Evolutionary conservation across 2,888 invertebrate species (phyloP), one percentile per base, ranked within the genome.

Genomic region (Lepetodrilus schrolli): DNA sequence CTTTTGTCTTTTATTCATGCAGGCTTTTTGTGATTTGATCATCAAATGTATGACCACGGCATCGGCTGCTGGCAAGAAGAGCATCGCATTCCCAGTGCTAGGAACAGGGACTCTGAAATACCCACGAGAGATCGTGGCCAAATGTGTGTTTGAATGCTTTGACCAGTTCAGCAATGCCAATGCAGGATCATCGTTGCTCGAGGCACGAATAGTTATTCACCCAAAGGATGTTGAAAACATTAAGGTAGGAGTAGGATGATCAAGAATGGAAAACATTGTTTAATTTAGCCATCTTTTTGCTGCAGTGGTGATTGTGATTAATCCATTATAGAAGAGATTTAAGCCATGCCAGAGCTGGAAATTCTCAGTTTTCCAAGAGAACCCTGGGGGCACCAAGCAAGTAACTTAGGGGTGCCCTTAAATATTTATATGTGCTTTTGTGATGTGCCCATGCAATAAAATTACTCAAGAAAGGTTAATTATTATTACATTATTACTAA

Each of bases 61-160:
- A 2, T 70, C 78, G 7, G 74, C 75, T 1, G 58, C 71, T 5
- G 26, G 65, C 0, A 34, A 72, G 20, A 49, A 48, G 7, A 80
- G 80, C n/a, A 74, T 85, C 30, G 82, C 84, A 7, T 82, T 85
- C 26, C 84, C 85, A 13, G 80, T 83, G 2, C 77, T 85, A 21
- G 85, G 85, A 0, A 82, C 83, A 7, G 84, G 72, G 8, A 78
- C 49, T 49, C 68, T 79, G 49, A 74, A 58, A 48, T 84, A 76
- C 76, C 82, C 78, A 20, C 36, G 36, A 58, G 75, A 78, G 23
- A 17, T 70, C 17, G 80, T 79, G 10, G 78, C 79, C 10, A 38
- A 69, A 20, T 66, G 74, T n/a, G 82, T 84, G 80, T 82, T 82
- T 43, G 66, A 72, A 5, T 74, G 77, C 21, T 78, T 82, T 1